These are phyloP conservation scores for Oophaga pumilio DNA, from an alignment of 2,113 vertebrate genomes.

Conservation along the genomic window DNA sequence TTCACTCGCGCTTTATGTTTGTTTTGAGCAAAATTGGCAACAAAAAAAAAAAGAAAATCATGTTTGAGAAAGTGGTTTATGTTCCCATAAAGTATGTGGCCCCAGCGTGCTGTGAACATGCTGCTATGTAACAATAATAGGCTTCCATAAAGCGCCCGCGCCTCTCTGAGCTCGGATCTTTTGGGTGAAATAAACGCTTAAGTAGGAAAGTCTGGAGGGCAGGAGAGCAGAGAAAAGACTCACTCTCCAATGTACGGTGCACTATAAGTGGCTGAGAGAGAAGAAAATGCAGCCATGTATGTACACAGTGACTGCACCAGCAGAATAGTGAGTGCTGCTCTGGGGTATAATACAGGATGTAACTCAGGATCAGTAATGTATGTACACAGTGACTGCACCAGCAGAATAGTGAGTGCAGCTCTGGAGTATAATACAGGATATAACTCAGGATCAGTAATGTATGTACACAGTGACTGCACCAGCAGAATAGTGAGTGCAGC, in stretches of 20 bases:
- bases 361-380: too few species aligned
- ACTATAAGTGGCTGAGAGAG: background rate
- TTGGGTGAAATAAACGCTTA: conserved; percentile 45
- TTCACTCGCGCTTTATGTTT: conserved; percentile 34
- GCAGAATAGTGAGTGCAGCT: too few species aligned
- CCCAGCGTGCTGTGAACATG: conserved; percentile 31
- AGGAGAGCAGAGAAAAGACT: background rate
- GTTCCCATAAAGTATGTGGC: conserved; percentile 37
- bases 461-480: too few species aligned
- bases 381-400: too few species aligned
- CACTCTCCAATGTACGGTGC: background rate
- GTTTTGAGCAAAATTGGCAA: conserved; percentile 21
- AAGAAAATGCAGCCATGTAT: background rate
- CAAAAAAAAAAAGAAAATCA: background rate
- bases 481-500: too few species aligned
- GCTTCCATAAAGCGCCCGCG: conserved; percentile 3
- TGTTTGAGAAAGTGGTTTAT: conserved; percentile 44
- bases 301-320: too few species aligned
- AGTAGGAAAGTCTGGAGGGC: conserved; percentile 31
- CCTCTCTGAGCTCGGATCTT: conserved; percentile 4
- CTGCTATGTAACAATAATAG: conserved; percentile 37
- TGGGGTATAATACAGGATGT: too few species aligned
- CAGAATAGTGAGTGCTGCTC: too few species aligned
- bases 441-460: too few species aligned
- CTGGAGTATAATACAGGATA: too few species aligned